Evolutionary conservation across 2,113 vertebrate genomes (phyloP).

Genomic region (Calidris pygmaea): DNA sequence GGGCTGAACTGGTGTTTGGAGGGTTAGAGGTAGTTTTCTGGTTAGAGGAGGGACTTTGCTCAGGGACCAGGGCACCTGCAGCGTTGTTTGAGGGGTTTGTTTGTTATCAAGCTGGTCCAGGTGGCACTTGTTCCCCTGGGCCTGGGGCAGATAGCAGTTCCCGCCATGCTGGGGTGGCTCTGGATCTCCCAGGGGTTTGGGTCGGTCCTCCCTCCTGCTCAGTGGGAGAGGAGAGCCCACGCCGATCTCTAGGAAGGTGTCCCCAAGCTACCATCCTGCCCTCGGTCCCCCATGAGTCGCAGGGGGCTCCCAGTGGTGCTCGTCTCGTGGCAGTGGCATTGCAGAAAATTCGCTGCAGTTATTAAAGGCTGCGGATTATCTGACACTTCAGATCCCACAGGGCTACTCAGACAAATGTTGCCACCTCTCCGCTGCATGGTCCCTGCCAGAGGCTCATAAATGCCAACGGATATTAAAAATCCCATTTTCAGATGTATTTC

Average conservation of each 20-base stretch:
- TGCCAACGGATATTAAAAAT: neutral
- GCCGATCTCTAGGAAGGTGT: accelerated
- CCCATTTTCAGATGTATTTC: neutral
- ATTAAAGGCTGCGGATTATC: neutral
- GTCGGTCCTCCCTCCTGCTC: neutral
- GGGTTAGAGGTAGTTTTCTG: neutral
- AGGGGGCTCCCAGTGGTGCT: neutral
- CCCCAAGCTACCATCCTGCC: neutral
- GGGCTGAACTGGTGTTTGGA: neutral
- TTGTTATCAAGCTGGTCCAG: neutral
- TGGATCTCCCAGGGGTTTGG: neutral
- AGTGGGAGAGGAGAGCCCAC: accelerated
- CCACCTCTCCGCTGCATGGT: neutral
- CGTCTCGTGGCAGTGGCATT: neutral
- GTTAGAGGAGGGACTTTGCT: neutral
- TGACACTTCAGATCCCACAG: neutral
- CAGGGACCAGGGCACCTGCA: accelerated
- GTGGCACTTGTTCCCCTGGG: accelerated
- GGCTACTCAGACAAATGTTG: neutral
- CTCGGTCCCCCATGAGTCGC: accelerated
- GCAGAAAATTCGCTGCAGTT: neutral
- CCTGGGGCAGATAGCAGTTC: neutral
- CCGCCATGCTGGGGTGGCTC: accelerated
- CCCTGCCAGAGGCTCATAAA: neutral
- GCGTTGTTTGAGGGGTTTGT: too few relatives aligned